Conservation (phyloP, 2,888 invertebrate species). For the Calliopum simillimum region DNA sequence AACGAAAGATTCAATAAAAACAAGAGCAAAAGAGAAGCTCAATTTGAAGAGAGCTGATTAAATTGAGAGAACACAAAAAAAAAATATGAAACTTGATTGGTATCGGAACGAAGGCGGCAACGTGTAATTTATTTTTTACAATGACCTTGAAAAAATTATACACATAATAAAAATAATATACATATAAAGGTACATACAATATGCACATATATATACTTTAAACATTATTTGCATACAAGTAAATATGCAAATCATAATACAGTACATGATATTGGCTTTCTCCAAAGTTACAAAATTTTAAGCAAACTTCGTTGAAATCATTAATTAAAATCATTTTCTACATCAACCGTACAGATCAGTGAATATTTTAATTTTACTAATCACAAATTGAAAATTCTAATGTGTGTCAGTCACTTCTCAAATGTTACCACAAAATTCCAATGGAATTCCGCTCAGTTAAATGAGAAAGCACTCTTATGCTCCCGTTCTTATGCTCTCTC, state of each 20-base stretch:
- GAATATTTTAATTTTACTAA: background rate
- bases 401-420: too few relatives aligned
- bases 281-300: too few relatives aligned
- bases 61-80: slow-evolving; percentile 14
- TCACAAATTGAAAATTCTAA: too few relatives aligned
- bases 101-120: slow-evolving; percentile 14
- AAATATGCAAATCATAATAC: too few relatives aligned
- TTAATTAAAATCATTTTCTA: background rate
- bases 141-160: slow-evolving; percentile 46
- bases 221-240: too few relatives aligned
- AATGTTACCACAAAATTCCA: too few relatives aligned
- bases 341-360: background rate
- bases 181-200: slow-evolving; percentile 15
- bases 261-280: too few relatives aligned
- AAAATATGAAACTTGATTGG: slow-evolving; percentile 25
- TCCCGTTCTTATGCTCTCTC: too few relatives aligned
- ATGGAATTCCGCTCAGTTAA: too few relatives aligned
- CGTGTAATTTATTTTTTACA: slow-evolving; percentile 47
- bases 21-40: background rate
- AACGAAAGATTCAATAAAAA: background rate
- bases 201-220: background rate
- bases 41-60: background rate
- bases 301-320: background rate
- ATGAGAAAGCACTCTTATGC: too few relatives aligned
- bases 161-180: slow-evolving; percentile 7